Conservation (phyloP, 2,113 vertebrate species). For the Egretta garzetta region DNA sequence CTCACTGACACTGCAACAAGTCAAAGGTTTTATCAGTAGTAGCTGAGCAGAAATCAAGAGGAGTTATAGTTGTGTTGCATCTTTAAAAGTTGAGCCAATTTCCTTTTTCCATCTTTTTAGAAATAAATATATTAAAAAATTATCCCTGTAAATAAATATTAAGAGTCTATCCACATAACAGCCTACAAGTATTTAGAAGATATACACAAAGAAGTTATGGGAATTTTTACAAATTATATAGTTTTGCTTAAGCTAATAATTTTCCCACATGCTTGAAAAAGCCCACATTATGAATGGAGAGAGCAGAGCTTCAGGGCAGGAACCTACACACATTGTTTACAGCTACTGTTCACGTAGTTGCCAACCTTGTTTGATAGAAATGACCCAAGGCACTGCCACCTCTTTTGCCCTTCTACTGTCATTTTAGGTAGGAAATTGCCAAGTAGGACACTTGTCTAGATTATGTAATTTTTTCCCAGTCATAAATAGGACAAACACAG, state of each 20-base stretch:
- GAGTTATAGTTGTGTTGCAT: neutral
- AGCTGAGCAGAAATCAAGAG: neutral
- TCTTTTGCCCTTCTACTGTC: slow-evolving; percentile 28
- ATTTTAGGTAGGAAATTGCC: slow-evolving; percentile 1
- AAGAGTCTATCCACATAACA: neutral
- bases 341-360: neutral
- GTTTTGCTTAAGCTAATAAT: neutral
- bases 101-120: neutral
- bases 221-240: neutral
- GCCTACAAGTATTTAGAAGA: neutral
- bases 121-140: neutral
- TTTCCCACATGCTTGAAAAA: neutral
- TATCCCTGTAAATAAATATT: neutral
- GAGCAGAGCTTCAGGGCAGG: neutral
- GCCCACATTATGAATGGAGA: fast-evolving
- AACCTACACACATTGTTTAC: neutral
- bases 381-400: neutral
- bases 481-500: slow-evolving; percentile 46
- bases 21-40: neutral
- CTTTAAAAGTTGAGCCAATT: neutral
- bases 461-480: slow-evolving; percentile 39
- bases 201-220: neutral
- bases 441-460: slow-evolving; percentile 21
- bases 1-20: neutral
- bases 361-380: neutral